Evolutionary conservation across 1,140 invertebrate genomes (phyloP), one percentile per base, ranked within the genome.

Genomic region (Megalonaias nervosa): DNA sequence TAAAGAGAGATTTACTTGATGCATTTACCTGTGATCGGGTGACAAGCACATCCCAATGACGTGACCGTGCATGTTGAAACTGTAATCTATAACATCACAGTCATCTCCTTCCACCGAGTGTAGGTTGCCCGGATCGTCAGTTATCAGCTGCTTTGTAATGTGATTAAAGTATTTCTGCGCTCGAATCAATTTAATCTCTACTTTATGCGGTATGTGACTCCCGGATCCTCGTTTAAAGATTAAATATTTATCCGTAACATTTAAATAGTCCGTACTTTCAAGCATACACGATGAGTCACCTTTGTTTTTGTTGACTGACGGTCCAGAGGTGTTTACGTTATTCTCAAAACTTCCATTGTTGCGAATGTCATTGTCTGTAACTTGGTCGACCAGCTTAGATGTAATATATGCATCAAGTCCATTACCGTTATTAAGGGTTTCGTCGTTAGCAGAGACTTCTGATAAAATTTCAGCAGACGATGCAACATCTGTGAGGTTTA

Each of bases 31-130:
- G 81, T 97, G 95, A 92, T 97, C 96, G 1, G 96, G 96, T 74
- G 95, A 96, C 16, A 97, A 90, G 12, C 94, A 94, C 95, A 97
- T 96, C 82, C 96, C 96, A 83, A 97, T 96, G 72, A 97, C 96
- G 86, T 97, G 96, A 0, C 96, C 96, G 89, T 96, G 94, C 48
- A 97, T 91, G 90, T 97, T 96, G 77, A 97, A 95, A 2, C 96
- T 87, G 89, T 96, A 94, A 91, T 97, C 96, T 17, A 95, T 93
- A 85, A 93, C 93, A 89, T 97, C 95, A 58, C 82, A 80, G 15
- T 81, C 79, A 9, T 74, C 73, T 16, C 74, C 62, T 48, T 85
- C 83, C 26, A 80, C 6, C 12, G 78, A 78, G 56, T 81, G 81
- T 0, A 69, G 55, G 31, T 84, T 83, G 1, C 82, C 79, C 16